Base-by-base conservation (phyloP, 2,113 vertebrate genomes). In the Podarcis raffonei region DNA sequence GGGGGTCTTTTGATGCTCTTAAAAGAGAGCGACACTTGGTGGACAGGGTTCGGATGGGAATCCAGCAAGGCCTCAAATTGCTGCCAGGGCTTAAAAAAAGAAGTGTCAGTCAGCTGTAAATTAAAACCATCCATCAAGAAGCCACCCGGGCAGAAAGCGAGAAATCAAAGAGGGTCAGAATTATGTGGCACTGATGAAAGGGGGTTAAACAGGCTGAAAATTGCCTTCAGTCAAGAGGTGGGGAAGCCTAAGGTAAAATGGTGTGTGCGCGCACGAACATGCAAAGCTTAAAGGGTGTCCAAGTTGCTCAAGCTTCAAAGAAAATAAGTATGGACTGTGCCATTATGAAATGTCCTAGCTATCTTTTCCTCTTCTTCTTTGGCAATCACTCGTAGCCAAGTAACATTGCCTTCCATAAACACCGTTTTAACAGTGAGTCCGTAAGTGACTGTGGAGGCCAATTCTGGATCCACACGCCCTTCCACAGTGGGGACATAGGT, bases 61-160 rank as follows among this genome's bases (percentile, higher is more conserved):
- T 9, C 48, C 32, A 39, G 3, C 6, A 1, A 87, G 42, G 57
- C 84, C 75, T 75, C 59, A 89, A 91, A 75, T 5, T 1, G 65
- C 85, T 90, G 82, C 39, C 65, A 1, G 6, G 39, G 68, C 57
- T 90, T 86, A 76, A 91, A 81, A 48, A 48, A 0, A 20, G 32
- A 30, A 5, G 27, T 2, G 6, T 76, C 85, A 32, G 48, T 42
- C 32, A 42, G 27, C 30, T 89, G 77, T 18, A 84, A 89, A 85
- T 53, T 82, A 1, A 25, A 86, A 71, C 69, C 75, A 57, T 25
- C 88, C 76, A 65, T 30, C 87, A 92, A 84, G 1, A 69, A 90
- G 89, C 53, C 23, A 65, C n/a, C 87, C 78, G 11, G 16, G 39
- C 74, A 57, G 66, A 32, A 85, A 79, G n/a, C 2, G 13, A 79